Evolutionary conservation across 2,888 invertebrate species (phyloP), one percentile per base, ranked within the genome.

Genomic region (Torymus auratus): DNA sequence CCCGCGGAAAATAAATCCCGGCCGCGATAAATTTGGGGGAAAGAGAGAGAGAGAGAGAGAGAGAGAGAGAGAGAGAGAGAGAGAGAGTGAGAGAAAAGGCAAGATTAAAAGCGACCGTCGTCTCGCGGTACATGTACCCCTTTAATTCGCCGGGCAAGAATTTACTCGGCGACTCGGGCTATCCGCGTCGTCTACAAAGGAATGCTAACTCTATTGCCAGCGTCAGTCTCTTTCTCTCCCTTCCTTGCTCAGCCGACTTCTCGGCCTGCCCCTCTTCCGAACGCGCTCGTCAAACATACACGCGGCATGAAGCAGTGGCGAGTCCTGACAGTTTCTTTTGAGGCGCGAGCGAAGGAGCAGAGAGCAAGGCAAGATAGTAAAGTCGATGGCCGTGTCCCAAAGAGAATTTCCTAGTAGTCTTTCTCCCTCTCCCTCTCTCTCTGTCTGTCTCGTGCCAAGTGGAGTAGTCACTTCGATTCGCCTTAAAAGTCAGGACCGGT

Each of bases 341-440:
- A 84, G 83, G 84, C 83, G 83, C 76, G 28, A 28, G 28, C 20
- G 76, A 81, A 83, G 81, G 65, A 76, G 75, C 72, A 83, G 71
- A 82, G 23, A 15, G 17, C 1, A 52, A 14, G 20, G 13, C 41
- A 15, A 56, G 70, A 75, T 80, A 78, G 71, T 75, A 78, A 84
- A 82, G 85, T 84, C 83, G 84, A 87, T 89, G 88, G 87, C 87
- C 87, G 85, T 83, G 82, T 85, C 87, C 87, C 88, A 90, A 89
- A 90, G 90, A 88, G 89, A 90, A 90, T 90, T 88, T 86, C 84
- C 87, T 88, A 90, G 89, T 86, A 88, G 86, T 84, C 84, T 83
- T 28, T 7, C 58, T 78, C 53, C 41, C 83, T 77, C 77, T 80
- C 71, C 3, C 58, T 78, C 53, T 20, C 83, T 77, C 77, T 80